Base-by-base conservation (phyloP, 2,113 vertebrate species). In the Takifugu bimaculatus region DNA sequence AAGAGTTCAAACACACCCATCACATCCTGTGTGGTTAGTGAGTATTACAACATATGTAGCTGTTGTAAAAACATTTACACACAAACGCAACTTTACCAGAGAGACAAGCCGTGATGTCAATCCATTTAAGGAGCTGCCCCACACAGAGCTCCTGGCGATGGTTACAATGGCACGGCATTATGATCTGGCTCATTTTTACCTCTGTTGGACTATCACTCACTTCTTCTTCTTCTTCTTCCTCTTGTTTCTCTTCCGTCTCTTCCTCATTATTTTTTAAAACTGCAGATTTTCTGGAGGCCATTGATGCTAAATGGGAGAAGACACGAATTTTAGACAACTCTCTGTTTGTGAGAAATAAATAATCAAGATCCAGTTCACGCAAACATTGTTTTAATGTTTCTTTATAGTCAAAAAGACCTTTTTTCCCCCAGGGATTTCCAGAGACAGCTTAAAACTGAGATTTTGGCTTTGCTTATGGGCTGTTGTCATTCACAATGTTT, bases 51-150 rank as follows among this genome's bases (percentile, higher is more conserved):
- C 35, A 39, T 11, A 11, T 11, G 35, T 2, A 11, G 11, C 2
- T 39, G 35, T 39, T 10, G 35, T 3, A 3, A 3, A 54, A n/a
- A 3, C 13, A 55, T 50, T 57, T 54, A n/a, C 42, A 39, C 14
- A 48, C 27, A 61, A 2, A 26, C 25, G 2, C 10, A 14, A 35
- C 5, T 50, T 49, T 35, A 98, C 96, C 95, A 0, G 96, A 94
- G 20, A 97, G 92, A 74, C 96, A 98, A 75, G 96, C 96, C 0
- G 93, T 91, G 1, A 92, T 94, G 85, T 98, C 96, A 0, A 98
- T 96, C 96, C 96, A 98, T 29, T 98, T 97, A 54, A 98, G 94
- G 82, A 98, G 91, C 85, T 97, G 95, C 2, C 95, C 96, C 0
- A 88, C 72, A 14, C 94, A 93, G 78, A 98, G 93, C 79, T 98